phyloP scores from a whole-genome alignment of 2,888 invertebrate genomes.

The Podabrus alpinus region DNA sequence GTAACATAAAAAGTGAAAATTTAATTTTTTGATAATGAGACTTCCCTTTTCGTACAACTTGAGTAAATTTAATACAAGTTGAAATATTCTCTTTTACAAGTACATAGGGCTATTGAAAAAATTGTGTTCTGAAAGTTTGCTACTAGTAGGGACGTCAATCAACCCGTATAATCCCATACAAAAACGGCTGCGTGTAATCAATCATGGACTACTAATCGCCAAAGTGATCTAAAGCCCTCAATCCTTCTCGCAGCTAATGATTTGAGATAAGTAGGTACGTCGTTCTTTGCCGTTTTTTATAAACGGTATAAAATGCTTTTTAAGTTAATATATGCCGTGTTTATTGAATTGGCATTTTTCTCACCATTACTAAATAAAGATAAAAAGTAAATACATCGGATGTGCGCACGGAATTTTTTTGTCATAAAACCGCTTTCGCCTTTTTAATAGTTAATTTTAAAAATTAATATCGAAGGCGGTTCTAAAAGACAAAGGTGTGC shows the following conservation, averaged over 20 bases:
- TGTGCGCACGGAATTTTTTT: not conserved
- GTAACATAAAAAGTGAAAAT: not conserved
- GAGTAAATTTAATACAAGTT: not conserved
- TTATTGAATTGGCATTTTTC: slow-evolving; percentile 4
- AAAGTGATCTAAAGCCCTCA: slow-evolving; percentile 33
- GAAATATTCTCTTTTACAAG: slow-evolving; percentile 1
- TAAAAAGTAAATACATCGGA: not conserved
- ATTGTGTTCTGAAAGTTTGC: slow-evolving; percentile 22
- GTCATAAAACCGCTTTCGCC: not conserved
- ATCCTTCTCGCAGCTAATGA: slow-evolving; percentile 33
- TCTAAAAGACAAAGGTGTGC: too few species aligned
- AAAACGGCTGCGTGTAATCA: slow-evolving; percentile 34
- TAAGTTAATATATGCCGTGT: not conserved
- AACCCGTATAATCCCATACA: slow-evolving; percentile 28
- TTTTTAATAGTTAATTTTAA: not conserved
- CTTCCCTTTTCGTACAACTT: not conserved
- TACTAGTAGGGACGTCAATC: slow-evolving; percentile 27
- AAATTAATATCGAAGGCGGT: not conserved
- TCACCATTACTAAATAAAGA: not conserved
- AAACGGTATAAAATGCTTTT: slow-evolving; percentile 1
- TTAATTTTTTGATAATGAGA: not conserved
- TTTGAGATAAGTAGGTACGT: slow-evolving; percentile 33
- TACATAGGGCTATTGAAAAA: slow-evolving; percentile 5
- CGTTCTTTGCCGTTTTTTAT: slow-evolving; percentile 18
- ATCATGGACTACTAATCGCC: slow-evolving; percentile 33